Base-by-base conservation (phyloP, 2,797 vertebrate species). In the Anguilla megastoma region DNA sequence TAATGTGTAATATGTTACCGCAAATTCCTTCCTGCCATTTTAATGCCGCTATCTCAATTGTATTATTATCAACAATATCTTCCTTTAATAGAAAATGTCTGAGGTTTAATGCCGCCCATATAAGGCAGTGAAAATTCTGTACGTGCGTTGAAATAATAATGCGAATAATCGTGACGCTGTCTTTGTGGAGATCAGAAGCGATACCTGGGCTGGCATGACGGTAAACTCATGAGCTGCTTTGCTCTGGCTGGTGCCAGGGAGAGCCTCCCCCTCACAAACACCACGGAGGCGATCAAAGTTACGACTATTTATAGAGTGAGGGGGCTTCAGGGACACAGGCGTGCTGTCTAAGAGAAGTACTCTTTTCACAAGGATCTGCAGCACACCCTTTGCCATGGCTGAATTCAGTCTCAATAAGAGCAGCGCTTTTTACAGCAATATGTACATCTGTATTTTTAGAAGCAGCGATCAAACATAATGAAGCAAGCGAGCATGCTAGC, bases 201-300 rank as follows among this genome's bases (percentile, higher is more conserved):
- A 76, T 41, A 41, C 74, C 74, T 76, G 74, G 33, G 33, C 18
- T 76, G 74, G 74, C 14, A 76, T 76, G 30, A 76, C 33, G 16
- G 71, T 33, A 76, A 41, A 76, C 71, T 16, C 71, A 41, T 76
- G 71, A 76, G 71, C 33, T 41, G 74, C 33, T 76, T 36, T 41
- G 30, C 74, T 76, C 36, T 76, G 74, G 33, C 36, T 41, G 12
- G 74, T 41, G 74, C 74, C 33, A 33, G 69, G 27, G 69, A 12
- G 69, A 71, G 69, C 69, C 69, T 71, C 36, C 69, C 74, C 74
- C 74, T 76, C 33, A 76, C 74, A 71, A 71, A 33, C 69, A 76
- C 33, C 74, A 12, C 5, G 14, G 74, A 76, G 30, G 12, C 18
- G 74, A 76, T 76, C 74, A 76, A 76, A 76, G 74, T 76, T 41